Percentiles rank a stretch among this genome's conserved stretches.
Evolutionary conservation across 1,140 invertebrate genomes (phyloP).

Genomic region (Drosophila navojoa): DNA sequence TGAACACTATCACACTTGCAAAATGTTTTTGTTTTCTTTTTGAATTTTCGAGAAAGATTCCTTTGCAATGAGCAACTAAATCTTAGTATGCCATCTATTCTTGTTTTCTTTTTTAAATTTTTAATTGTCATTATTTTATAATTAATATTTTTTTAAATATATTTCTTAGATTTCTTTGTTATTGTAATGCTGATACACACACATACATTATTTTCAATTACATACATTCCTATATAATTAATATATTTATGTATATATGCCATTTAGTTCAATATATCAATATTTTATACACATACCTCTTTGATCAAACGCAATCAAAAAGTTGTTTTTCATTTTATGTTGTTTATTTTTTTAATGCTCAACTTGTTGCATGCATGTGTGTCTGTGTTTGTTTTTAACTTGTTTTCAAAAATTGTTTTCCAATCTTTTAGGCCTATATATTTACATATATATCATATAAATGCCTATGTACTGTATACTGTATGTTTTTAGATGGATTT

Average conservation of each 20-base stretch:
- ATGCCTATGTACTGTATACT: slow-evolving; percentile 63
- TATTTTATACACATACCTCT: slow-evolving; percentile 65
- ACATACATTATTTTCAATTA: slow-evolving; percentile 47
- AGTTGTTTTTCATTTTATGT: slow-evolving; percentile 50
- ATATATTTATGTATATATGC: slow-evolving; percentile 51
- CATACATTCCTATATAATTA: slow-evolving; percentile 44
- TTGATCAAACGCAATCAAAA: slow-evolving; percentile 81
- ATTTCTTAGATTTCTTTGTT: slow-evolving; percentile 30
- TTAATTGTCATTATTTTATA: too few species aligned
- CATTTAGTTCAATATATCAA: slow-evolving; percentile 61
- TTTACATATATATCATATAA: slow-evolving; percentile 62
- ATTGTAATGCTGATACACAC: slow-evolving; percentile 71
- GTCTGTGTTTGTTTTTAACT: slow-evolving; percentile 41
- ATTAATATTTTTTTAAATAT: neutral
- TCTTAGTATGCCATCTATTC: slow-evolving; percentile 49
- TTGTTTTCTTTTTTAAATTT: slow-evolving; percentile 9
- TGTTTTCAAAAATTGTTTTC: slow-evolving; percentile 57
- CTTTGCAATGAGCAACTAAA: slow-evolving; percentile 67
- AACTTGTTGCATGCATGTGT: slow-evolving; percentile 69
- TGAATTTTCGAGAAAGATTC: slow-evolving; percentile 35
- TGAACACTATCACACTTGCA: slow-evolving; percentile 81
- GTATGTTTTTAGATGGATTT: slow-evolving; percentile 34
- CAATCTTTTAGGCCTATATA: slow-evolving; percentile 30
- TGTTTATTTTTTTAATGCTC: slow-evolving; percentile 66
- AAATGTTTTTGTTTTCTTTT: slow-evolving; percentile 64